Base-by-base conservation (phyloP, 2,113 vertebrate genomes). In the Macrotis lagotis region DNA sequence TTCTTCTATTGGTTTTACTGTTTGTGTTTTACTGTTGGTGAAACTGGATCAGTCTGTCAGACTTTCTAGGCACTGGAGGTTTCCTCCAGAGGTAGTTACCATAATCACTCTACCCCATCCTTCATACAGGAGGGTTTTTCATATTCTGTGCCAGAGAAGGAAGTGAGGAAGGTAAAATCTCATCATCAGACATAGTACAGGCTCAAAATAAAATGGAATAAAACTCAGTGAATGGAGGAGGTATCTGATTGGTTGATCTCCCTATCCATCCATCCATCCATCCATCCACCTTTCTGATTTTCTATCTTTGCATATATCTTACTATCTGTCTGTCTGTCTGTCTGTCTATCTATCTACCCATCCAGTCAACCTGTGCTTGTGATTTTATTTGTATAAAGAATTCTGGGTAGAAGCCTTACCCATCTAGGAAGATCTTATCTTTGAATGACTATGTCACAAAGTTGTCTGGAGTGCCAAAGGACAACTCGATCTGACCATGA, bases 11-110 rank as follows among this genome's bases (percentile, higher is more conserved):
- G 89, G 83, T 83, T 96, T 83, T 90, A 92, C 66, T 95, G 94
- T 94, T 96, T 97, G 91, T 91, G 52, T 95, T 96, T 94, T n/a
- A 97, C 92, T 96, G 48, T 95, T 91, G 88, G 91, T 96, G 94
- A 96, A 97, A 97, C 96, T 92, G 91, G 50, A 94, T 94, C 94
- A 95, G 96, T 96, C 96, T 96, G 93, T 94, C 89, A 96, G 96
- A 97, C 96, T 97, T 97, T 97, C 97, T 97, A 96, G 92, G 90
- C 48, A 95, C 94, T 83, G 5, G 3, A 92, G 50, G 89, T 96
- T 97, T 83, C n/a, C n/a, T 83, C 97, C 94, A 91, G 93, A 49
- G 89, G n/a, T 83, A 95, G 50, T 94, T 94, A 96, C 51, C 25
- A 24, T 94, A 92, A 94, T 89, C 88, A 49, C 51, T 92, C 91